These are phyloP conservation scores for Gymnoscelis rufifasciata DNA, from an alignment of 2,888 invertebrate species.

Conservation along the genomic window DNA sequence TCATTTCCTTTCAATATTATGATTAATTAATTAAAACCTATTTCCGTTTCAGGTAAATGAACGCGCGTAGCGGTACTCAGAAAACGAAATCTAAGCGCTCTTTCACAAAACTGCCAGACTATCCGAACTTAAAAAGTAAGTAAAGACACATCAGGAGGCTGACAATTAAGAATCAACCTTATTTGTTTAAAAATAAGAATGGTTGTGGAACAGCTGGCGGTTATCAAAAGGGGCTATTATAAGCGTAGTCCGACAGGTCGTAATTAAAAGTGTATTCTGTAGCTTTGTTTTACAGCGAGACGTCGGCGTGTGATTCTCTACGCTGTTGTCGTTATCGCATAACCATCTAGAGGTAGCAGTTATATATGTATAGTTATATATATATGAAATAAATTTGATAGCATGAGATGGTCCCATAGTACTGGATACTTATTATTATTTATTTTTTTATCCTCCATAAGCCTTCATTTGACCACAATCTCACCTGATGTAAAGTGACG, in stretches of 20 bases:
- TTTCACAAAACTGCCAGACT: slow-evolving; percentile 26
- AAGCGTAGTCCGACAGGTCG: slow-evolving; percentile 49
- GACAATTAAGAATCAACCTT: slow-evolving; percentile 30
- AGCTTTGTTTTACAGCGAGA: slow-evolving; percentile 54
- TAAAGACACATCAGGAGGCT: slow-evolving; percentile 23
- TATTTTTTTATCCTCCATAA: too few relatives aligned
- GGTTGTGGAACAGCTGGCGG: slow-evolving; percentile 34
- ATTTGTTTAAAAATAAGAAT: slow-evolving; percentile 28
- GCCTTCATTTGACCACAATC: too few relatives aligned
- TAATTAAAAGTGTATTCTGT: slow-evolving; percentile 61
- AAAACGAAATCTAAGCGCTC: slow-evolving; percentile 18
- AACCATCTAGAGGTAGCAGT: too few relatives aligned
- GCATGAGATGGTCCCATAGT: too few relatives aligned
- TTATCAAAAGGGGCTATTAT: slow-evolving; percentile 53
- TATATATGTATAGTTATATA: too few relatives aligned
- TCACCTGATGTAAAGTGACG: too few relatives aligned
- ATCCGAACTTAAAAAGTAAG: slow-evolving; percentile 26
- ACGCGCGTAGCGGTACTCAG: neutral
- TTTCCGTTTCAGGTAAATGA: too few relatives aligned
- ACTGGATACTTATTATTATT: too few relatives aligned
- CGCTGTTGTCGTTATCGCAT: too few relatives aligned
- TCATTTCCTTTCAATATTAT: too few relatives aligned
- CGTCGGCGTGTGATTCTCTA: slow-evolving; percentile 12
- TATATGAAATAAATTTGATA: too few relatives aligned
- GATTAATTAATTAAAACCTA: too few relatives aligned